Base-by-base conservation (phyloP, 2,888 invertebrate genomes). In the Leuctra nigra region DNA sequence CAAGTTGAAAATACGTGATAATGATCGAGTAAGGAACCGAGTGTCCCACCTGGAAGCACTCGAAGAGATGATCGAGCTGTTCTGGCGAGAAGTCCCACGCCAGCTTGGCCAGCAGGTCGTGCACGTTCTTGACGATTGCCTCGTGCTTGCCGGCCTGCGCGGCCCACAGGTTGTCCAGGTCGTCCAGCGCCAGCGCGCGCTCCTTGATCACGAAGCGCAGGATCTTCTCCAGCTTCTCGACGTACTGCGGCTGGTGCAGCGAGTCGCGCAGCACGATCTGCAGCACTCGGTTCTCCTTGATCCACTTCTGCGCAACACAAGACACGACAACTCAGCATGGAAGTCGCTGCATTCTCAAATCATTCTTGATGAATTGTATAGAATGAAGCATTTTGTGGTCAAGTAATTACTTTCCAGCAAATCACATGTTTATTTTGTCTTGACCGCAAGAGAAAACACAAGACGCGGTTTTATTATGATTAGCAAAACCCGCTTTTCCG, bases 11-110 rank as follows among this genome's bases (percentile, higher is more conserved):
- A 52, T 22, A 39, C 25, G n/a, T n/a, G n/a, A n/a, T n/a, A n/a
- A 1, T 13, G 25, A 41, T 22, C 29, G 35, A 56, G 23, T 22
- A 35, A 52, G 14, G 53, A 54, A n/a, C 39, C 18, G 55, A 36
- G 24, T 57, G 57, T 11, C 74, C 72, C 68, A 89, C 91, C 82
- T 94, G 92, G 75, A 96, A 97, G 74, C 96, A 95, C 68, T 93
- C 94, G 75, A 98, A 97, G 29, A 98, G 79, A 74, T 97, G 95
- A 71, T 97, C 97, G 52, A 98, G 77, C 71, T 98, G 97, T 70
- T 96, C 95, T 1, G 96, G 93, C 62, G 92, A 91, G 72, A 98
- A 97, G 72, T 97, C 97, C 96, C 96, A 97, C 1, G 98, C 97
- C 53, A 98, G 77, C 73, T 97, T 97, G 9, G 97, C 95, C 58